These are phyloP conservation scores for Anastrepha obliqua DNA, from an alignment of 1,140 invertebrate species.

Conservation along the genomic window DNA sequence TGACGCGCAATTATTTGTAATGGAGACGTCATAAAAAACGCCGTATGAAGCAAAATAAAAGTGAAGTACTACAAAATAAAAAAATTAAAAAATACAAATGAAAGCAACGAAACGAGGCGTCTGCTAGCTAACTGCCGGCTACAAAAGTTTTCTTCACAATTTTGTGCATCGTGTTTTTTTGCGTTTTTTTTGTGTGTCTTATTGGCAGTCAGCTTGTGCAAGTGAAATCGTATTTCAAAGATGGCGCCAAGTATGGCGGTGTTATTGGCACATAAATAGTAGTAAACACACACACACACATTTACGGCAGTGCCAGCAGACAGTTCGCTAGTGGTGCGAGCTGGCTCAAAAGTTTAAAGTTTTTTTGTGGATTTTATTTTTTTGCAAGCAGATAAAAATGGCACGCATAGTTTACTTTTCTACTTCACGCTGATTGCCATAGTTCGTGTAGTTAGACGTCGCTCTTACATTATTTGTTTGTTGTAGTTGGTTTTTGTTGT, in stretches of 20 bases:
- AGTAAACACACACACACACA: background rate
- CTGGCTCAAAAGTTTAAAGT: slow-evolving; percentile 23
- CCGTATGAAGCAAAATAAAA: background rate
- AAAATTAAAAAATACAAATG: background rate
- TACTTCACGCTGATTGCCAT: slow-evolving; percentile 52
- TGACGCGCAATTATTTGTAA: slow-evolving; percentile 74
- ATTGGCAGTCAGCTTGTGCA: background rate
- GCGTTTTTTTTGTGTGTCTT: background rate
- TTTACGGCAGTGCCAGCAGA: background rate
- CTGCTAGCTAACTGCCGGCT: background rate
- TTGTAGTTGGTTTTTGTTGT: slow-evolving; percentile 24
- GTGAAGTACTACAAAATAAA: background rate
- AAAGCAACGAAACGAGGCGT: background rate
- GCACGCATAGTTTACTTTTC: slow-evolving; percentile 49
- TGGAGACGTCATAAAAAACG: slow-evolving; percentile 65
- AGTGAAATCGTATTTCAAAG: slow-evolving; percentile 53
- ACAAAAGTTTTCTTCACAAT: background rate
- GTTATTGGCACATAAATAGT: slow-evolving; percentile 33
- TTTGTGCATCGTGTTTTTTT: background rate
- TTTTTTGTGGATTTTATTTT: background rate
- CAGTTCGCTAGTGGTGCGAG: background rate
- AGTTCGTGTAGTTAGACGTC: slow-evolving; percentile 30
- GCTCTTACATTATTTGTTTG: slow-evolving; percentile 1
- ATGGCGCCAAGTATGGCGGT: slow-evolving; percentile 46
- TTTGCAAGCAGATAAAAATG: slow-evolving; percentile 44